phyloP scores from a whole-genome alignment of 2,113 vertebrate genomes.

The Nothoprocta perdicaria region DNA sequence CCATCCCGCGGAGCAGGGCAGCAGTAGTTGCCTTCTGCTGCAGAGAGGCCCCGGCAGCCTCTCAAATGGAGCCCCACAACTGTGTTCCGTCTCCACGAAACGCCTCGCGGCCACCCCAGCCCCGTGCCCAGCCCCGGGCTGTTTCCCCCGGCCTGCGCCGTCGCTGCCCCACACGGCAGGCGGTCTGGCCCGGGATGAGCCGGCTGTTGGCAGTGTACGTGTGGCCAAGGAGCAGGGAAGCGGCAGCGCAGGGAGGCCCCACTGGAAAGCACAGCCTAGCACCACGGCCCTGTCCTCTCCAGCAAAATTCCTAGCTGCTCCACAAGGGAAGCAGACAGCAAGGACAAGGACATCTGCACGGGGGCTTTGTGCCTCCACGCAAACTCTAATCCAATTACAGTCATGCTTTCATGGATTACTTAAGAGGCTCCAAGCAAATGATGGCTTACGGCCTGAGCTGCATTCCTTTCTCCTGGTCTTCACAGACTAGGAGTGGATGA shows the following conservation, averaged over 20 bases:
- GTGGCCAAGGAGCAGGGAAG: background rate
- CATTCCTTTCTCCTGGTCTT: constrained; percentile 13
- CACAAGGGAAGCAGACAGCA: background rate
- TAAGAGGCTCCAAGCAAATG: constrained; percentile 36
- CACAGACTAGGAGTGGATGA: background rate
- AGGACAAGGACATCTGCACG: constrained; percentile 41
- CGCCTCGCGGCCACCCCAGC: rapidly evolving
- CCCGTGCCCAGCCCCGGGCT: rapidly evolving
- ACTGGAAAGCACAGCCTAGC: background rate
- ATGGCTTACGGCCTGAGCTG: background rate
- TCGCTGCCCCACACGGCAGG: background rate
- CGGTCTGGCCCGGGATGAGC: background rate
- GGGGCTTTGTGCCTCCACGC: constrained; percentile 2
- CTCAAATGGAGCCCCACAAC: rapidly evolving
- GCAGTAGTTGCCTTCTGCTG: background rate
- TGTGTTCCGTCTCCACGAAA: background rate
- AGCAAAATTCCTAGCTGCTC: background rate
- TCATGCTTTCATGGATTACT: constrained; percentile 30
- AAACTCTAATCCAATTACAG: constrained; percentile 57
- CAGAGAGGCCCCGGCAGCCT: background rate
- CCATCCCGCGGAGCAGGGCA: background rate
- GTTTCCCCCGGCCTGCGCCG: background rate
- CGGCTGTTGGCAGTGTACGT: rapidly evolving
- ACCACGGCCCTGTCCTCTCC: background rate
- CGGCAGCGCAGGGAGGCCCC: background rate